phyloP scores from a whole-genome alignment of 2,113 vertebrate species.

The Tragelaphus strepsiceros region DNA sequence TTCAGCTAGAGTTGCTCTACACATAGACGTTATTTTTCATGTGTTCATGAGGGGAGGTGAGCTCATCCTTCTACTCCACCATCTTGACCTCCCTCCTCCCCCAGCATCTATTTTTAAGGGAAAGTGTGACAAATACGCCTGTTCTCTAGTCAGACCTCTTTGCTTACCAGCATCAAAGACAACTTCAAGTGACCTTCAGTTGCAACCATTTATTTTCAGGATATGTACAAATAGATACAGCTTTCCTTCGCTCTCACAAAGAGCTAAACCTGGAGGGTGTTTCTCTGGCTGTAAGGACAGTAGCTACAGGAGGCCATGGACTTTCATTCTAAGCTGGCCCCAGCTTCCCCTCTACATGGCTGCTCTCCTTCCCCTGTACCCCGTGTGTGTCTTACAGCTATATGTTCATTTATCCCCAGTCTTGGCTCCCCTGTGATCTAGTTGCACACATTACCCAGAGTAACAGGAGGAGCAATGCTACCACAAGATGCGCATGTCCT shows the following conservation, averaged over 20 bases:
- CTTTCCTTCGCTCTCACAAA: background rate
- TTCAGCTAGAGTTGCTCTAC: background rate
- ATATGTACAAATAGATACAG: background rate
- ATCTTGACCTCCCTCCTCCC: background rate
- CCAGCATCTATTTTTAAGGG: background rate
- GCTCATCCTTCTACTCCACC: background rate
- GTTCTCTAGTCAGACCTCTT: background rate
- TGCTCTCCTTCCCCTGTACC: background rate
- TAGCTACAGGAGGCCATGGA: background rate
- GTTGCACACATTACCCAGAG: background rate
- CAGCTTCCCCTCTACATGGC: background rate
- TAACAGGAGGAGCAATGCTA: background rate
- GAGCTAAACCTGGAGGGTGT: background rate
- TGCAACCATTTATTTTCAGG: background rate
- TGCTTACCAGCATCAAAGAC: background rate
- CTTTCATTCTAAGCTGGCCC: background rate
- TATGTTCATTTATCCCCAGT: background rate
- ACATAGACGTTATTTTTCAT: background rate
- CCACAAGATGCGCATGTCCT: background rate
- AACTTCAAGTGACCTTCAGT: background rate
- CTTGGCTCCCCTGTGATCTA: background rate
- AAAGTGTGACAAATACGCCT: background rate
- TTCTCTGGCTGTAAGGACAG: accelerated
- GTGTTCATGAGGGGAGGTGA: background rate
- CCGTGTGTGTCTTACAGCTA: background rate